Percentiles rank a stretch among this genome's conserved stretches.
Conservation (phyloP, 2,888 invertebrate genomes). For the Brachycybe producta region DNA sequence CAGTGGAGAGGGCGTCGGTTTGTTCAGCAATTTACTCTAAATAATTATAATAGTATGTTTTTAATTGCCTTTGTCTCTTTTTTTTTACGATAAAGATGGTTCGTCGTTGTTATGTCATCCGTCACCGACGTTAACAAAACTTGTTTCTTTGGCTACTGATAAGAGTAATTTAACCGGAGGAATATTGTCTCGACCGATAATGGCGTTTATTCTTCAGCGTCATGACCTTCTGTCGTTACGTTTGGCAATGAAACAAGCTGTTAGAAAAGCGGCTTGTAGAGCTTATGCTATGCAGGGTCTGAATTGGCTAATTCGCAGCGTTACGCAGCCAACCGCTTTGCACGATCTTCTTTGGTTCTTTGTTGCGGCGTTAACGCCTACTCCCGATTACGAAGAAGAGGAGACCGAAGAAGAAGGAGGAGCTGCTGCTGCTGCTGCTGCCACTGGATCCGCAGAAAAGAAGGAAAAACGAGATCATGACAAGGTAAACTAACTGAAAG, state of each 20-base stretch:
- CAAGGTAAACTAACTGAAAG: constrained; percentile 21
- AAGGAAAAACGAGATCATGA: constrained; percentile 26
- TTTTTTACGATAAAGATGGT: constrained; percentile 39
- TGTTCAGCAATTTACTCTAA: constrained; percentile 14
- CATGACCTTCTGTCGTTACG: constrained; percentile 73
- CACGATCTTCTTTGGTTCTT: constrained; percentile 98
- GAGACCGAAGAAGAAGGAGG: constrained; percentile 40
- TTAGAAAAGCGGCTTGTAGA: constrained; percentile 49
- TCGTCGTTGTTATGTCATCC: constrained; percentile 77
- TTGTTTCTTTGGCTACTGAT: constrained; percentile 40
- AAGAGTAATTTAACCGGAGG: constrained; percentile 41
- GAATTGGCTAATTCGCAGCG: constrained; percentile 85
- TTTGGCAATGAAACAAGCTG: constrained; percentile 74
- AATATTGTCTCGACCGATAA: constrained; percentile 65
- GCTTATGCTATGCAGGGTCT: constrained; percentile 81
- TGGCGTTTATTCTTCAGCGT: constrained; percentile 71
- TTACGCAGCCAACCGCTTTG: constrained; percentile 77
- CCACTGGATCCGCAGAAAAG: constrained; percentile 24
- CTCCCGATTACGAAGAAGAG: constrained; percentile 34
- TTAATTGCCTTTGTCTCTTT: not conserved
- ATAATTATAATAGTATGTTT: not conserved
- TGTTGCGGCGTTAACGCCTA: constrained; percentile 62
- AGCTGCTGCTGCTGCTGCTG: constrained; percentile 8
- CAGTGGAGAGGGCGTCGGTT: constrained; percentile 49
- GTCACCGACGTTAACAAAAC: constrained; percentile 67